Evolutionary conservation across 2,888 invertebrate species (phyloP).

Genomic region (Apamea epomidion): DNA sequence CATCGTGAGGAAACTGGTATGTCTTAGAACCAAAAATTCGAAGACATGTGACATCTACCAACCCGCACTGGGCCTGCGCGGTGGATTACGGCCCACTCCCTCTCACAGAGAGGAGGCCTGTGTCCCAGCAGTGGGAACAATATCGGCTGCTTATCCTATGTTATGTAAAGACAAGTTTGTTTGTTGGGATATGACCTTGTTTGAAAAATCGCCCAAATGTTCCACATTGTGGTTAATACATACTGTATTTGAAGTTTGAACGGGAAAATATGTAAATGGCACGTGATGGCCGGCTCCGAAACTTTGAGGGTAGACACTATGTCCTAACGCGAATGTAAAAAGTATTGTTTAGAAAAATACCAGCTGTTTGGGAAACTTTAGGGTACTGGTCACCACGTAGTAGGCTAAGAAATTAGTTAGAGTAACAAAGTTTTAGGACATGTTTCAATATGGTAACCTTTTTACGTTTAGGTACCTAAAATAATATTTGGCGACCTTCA

Average conservation of each 20-base stretch:
- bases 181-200: conserved; percentile 1
- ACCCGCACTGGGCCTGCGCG: too few species aligned
- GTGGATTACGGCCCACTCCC: too few species aligned
- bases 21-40: too few species aligned
- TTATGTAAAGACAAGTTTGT: not conserved
- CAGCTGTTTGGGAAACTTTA: conserved; percentile 33
- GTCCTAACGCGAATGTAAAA: conserved; percentile 28
- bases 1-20: too few species aligned
- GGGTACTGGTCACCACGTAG: conserved; percentile 12
- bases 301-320: conserved; percentile 28
- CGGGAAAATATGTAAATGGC: conserved; percentile 75
- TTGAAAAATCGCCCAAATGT: conserved; percentile 8
- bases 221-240: conserved; percentile 2
- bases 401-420: conserved; percentile 18
- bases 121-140: not conserved
- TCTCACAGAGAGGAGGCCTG: not conserved
- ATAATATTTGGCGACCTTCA: not conserved
- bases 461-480: not conserved
- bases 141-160: not conserved
- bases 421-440: conserved; percentile 11
- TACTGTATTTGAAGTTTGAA: not conserved
- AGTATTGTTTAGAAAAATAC: conserved; percentile 45
- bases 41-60: too few species aligned
- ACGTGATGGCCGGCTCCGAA: conserved; percentile 52
- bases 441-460: conserved; percentile 7